These are phyloP conservation scores for Pollenia labialis DNA, from an alignment of 2,888 invertebrate species.

Conservation along the genomic window DNA sequence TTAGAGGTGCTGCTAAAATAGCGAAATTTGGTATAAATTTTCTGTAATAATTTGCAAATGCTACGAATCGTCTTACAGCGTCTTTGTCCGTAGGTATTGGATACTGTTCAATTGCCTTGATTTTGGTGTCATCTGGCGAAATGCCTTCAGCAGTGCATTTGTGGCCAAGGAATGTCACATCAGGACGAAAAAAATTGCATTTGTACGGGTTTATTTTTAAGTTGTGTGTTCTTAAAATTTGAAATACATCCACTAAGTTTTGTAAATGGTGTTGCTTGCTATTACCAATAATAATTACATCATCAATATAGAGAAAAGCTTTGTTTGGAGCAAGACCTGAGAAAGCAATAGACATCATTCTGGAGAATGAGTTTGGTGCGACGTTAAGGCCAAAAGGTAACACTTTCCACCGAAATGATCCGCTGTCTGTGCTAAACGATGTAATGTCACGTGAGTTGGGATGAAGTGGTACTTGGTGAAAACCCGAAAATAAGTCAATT, in stretches of 20 bases:
- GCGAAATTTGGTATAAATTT: slow-evolving; percentile 22
- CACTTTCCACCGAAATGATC: too few relatives aligned
- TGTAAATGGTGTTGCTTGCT: neutral
- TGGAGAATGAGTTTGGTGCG: too few relatives aligned
- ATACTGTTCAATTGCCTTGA: slow-evolving; percentile 1
- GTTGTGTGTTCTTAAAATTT: neutral
- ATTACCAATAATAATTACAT: too few relatives aligned
- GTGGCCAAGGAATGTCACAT: neutral
- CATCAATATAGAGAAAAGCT: too few relatives aligned
- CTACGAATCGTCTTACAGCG: slow-evolving; percentile 42
- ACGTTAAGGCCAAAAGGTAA: too few relatives aligned
- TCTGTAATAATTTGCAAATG: slow-evolving; percentile 46
- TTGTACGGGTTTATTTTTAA: neutral
- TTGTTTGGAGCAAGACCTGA: too few relatives aligned
- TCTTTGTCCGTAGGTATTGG: slow-evolving; percentile 34
- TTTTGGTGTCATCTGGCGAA: slow-evolving; percentile 14
- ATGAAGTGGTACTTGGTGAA: neutral
- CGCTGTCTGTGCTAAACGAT: too few relatives aligned
- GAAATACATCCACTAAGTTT: neutral
- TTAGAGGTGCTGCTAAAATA: slow-evolving; percentile 29
- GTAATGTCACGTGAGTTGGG: too few relatives aligned
- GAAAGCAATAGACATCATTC: too few relatives aligned
- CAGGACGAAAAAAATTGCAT: neutral
- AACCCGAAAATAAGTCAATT: neutral
- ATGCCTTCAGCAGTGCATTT: slow-evolving; percentile 9